Conservation (phyloP, 2,113 vertebrate species). For the Elgaria multicarinata region DNA sequence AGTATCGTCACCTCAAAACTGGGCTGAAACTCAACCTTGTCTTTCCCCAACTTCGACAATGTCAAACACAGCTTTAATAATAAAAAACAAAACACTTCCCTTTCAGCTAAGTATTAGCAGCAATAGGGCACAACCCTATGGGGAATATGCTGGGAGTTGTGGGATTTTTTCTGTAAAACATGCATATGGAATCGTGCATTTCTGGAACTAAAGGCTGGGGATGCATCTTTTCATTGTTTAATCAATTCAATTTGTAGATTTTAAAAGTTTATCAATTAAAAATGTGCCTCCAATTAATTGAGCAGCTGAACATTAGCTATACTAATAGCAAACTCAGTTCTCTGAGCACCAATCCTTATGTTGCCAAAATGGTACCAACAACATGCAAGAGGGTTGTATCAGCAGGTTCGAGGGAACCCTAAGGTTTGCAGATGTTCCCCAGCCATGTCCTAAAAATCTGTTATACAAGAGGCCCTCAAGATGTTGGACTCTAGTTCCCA, state of each 20-base stretch:
- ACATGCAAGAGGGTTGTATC: too few relatives aligned
- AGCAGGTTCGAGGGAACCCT: too few relatives aligned
- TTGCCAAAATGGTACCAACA: too few relatives aligned
- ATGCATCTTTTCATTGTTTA: neutral
- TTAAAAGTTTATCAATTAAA: neutral
- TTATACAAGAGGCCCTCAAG: too few relatives aligned
- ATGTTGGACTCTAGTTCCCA: too few relatives aligned
- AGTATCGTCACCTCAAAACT: neutral
- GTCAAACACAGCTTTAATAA: neutral
- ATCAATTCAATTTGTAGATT: neutral
- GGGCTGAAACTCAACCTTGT: neutral
- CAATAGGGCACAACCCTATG: too few relatives aligned
- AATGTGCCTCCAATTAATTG: neutral
- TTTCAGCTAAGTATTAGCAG: neutral
- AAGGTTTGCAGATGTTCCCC: too few relatives aligned
- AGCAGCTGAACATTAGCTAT: too few relatives aligned
- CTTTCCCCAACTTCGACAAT: neutral
- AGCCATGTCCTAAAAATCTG: too few relatives aligned
- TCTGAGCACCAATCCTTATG: neutral
- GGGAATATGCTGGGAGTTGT: too few relatives aligned
- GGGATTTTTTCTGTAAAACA: too few relatives aligned
- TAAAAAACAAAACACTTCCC: neutral
- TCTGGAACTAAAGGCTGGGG: neutral
- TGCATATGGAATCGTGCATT: neutral
- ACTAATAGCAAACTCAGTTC: neutral